Evolutionary conservation across 2,888 invertebrate species (phyloP).

Genomic region (Eupithecia centaureata): DNA sequence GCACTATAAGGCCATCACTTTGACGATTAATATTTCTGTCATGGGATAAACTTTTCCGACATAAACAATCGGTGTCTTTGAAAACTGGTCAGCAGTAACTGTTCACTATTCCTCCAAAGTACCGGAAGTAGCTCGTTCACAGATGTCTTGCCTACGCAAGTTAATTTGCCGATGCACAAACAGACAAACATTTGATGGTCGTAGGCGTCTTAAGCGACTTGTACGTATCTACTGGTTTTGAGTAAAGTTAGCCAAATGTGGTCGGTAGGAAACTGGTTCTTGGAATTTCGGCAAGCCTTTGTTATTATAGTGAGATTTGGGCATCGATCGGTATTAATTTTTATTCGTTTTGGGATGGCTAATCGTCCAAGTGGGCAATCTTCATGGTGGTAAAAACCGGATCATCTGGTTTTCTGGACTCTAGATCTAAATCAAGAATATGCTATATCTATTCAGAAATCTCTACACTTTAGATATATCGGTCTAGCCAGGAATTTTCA

Average conservation of each 20-base stretch:
- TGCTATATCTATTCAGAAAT: too few relatives aligned
- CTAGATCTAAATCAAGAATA: background rate
- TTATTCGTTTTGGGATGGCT: background rate
- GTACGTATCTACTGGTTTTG: constrained; percentile 14
- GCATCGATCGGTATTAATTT: background rate
- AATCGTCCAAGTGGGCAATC: background rate
- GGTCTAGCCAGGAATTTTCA: background rate
- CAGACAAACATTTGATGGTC: constrained; percentile 43
- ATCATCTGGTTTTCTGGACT: background rate
- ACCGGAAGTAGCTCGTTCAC: constrained; percentile 60
- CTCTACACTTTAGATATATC: background rate
- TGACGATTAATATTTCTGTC: background rate
- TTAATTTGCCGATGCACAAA: constrained; percentile 56
- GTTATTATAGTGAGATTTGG: background rate
- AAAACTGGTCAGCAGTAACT: constrained; percentile 1
- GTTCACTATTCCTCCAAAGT: background rate
- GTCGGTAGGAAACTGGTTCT: constrained; percentile 23
- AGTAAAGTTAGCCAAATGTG: constrained; percentile 22
- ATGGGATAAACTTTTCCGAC: constrained; percentile 1
- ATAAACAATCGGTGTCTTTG: constrained; percentile 10
- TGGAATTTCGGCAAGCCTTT: constrained; percentile 20
- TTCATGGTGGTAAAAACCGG: background rate
- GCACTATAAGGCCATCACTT: background rate
- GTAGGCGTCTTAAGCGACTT: constrained; percentile 38
- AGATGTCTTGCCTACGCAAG: constrained; percentile 52